phyloP scores from a whole-genome alignment of 2,888 invertebrate species.

The Scaptomyza reducta region DNA sequence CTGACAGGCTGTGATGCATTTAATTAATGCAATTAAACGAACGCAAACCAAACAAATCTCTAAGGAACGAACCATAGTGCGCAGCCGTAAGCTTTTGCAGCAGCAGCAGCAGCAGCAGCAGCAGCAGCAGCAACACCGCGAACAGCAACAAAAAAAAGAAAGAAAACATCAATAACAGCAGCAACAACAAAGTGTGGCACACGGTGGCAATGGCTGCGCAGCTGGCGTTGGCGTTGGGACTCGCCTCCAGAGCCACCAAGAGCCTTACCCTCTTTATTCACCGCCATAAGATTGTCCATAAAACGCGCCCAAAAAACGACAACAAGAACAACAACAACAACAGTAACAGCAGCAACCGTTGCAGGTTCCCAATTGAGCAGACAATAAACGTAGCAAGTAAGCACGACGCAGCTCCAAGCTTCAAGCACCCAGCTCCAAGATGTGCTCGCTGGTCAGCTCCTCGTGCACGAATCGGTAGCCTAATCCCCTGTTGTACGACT shows the following conservation, averaged over 20 bases:
- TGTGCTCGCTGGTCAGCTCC: conserved; percentile 50
- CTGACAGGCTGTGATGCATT: conserved; percentile 50
- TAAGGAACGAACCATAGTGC: conserved; percentile 28
- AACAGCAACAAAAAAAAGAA: not conserved
- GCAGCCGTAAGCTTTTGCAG: conserved; percentile 39
- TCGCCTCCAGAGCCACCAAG: conserved; percentile 55
- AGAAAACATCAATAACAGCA: not conserved
- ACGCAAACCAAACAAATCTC: conserved; percentile 63
- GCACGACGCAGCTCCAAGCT: conserved; percentile 30
- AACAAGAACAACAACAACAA: conserved; percentile 4
- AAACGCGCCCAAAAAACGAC: conserved; percentile 63
- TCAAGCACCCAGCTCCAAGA: conserved; percentile 24
- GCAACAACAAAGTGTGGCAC: conserved; percentile 59
- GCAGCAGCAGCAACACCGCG: conserved; percentile 9
- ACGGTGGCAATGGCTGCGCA: conserved; percentile 60
- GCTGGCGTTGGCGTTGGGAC: conserved; percentile 57
- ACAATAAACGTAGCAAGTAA: conserved; percentile 50
- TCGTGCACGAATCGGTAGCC: conserved; percentile 82
- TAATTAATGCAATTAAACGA: conserved; percentile 74
- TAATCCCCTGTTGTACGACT: conserved; percentile 84
- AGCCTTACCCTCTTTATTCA: conserved; percentile 73
- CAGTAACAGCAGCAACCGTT: conserved; percentile 41
- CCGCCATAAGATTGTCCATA: conserved; percentile 78
- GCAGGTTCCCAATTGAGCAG: conserved; percentile 59
- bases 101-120: conserved; percentile 12